Base-by-base conservation (phyloP, 2,113 vertebrate species). In the Murina feae region DNA sequence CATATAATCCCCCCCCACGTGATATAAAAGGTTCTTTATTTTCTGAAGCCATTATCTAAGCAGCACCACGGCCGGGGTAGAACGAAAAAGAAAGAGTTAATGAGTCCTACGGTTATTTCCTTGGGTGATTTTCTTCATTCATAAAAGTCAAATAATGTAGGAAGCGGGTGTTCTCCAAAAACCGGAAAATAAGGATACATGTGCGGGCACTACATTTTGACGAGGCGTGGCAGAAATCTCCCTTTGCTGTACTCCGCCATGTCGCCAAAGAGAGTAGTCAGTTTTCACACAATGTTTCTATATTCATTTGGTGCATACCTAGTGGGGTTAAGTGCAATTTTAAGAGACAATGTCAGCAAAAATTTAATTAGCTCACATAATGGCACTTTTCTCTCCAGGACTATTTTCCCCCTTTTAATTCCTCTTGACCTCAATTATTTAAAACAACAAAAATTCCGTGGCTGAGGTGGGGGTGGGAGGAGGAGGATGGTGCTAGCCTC, bases 41-140 rank as follows among this genome's bases (percentile, higher is more conserved):
- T 96, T 92, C 95, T 72, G 92, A 96, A 97, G 72, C n/a, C 8
- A 60, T 49, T 85, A 89, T 94, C 95, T 84, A 90, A 90, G 82
- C 14, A 84, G 32, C 21, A 63, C 28, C 39, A 13, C 13, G 80
- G 68, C 5, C 39, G 94, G 21, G 18, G 42, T 72, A 23, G 35
- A 76, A 21, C 37, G 35, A 94, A 86, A 96, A 90, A 79, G 16
- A 87, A 89, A 80, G 39, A 78, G 58, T 66, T 89, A 87, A 85
- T 90, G 60, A 82, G 60, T 86, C 68, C 35, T 23, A 21, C 55
- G 47, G 20, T 72, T 95, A 65, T 78, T 88, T 49, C 14, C 60
- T 49, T 85, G 68, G 21, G 88, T 5, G 25, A 51, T 25, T 81
- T 51, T 68, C 58, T 35, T 83, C 14, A 84, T 86, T 93, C 81